Evolutionary conservation across 2,888 invertebrate species (phyloP), one percentile per base, ranked within the genome.

Genomic region (Crocallis elinguaria): DNA sequence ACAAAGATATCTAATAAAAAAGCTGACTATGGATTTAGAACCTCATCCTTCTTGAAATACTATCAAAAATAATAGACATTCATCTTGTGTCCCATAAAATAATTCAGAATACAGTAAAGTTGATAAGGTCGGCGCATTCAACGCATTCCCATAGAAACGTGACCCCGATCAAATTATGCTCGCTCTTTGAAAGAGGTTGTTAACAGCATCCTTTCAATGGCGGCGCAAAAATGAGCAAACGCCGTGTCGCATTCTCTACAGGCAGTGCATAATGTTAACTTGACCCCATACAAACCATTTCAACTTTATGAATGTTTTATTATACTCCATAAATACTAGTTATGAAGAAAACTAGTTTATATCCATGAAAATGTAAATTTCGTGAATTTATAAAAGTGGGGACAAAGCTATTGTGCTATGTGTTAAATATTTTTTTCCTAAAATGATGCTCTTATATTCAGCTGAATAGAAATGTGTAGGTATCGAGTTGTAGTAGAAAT

Each of bases 111-210:
- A 29, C 25, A 29, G 33, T 30, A 36, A 46, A 55, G 65, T 67
- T 67, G 51, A 71, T 67, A 71, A 71, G 71, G 68, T 69, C 62
- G 67, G 62, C 67, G 74, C 75, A 79, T 84, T 82, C 75, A 79
- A 75, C 69, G 72, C 66, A 79, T 88, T 89, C 86, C 82, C 85
- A 88, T 87, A 89, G 88, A 88, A 88, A 86, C 68, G 77, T 75
- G 82, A 89, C 90, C 91, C 91, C 82, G 86, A 88, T 86, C 83
- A 87, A 88, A 90, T 90, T 89, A 90, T 91, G 72, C 85, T 83
- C 83, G 88, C 83, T 87, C 86, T 88, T 89, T 91, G 71, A 88
- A 79, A 84, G 79, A 81, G 79, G 86, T 88, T 91, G 91, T 91
- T 91, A 91, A 91, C 91, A 89, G 88, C 88, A 86, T 88, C 88